These are phyloP conservation scores for Maniola hyperantus DNA, from an alignment of 2,888 invertebrate genomes.

Conservation along the genomic window DNA sequence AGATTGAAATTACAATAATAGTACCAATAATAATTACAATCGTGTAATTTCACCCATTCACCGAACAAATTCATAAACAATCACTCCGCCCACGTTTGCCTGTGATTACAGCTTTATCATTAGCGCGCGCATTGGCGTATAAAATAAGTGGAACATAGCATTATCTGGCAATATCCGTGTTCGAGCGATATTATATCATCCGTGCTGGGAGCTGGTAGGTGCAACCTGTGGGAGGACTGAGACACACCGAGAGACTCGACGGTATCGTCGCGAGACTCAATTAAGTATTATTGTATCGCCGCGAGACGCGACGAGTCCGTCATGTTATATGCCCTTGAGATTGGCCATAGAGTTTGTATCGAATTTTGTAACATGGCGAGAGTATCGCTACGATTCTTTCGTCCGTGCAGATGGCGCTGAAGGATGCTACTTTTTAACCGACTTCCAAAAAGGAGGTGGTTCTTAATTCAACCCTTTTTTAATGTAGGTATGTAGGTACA, in stretches of 20 bases:
- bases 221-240: conserved; percentile 54
- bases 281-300: no score
- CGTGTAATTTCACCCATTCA: conserved; percentile 26
- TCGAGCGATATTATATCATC: conserved; percentile 68
- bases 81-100: conserved; percentile 50
- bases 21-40: conserved; percentile 7
- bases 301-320: no score
- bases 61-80: conserved; percentile 51
- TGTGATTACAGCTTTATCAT: conserved; percentile 57
- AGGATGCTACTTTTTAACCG: no score
- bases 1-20: conserved; percentile 1
- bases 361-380: no score
- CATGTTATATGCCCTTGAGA: no score
- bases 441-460: no score
- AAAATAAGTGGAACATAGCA: conserved; percentile 65
- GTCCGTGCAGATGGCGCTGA: no score
- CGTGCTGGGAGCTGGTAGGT: conserved; percentile 44
- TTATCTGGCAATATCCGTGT: conserved; percentile 69
- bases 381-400: no score
- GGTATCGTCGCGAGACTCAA: no score
- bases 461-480: no score
- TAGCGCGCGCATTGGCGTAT: conserved; percentile 55
- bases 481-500: no score
- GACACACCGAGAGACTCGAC: conserved; percentile 41
- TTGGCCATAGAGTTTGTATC: no score